These are phyloP conservation scores for Pseudotriccus pelzelni DNA, from an alignment of 2,797 vertebrate genomes.

Conservation along the genomic window DNA sequence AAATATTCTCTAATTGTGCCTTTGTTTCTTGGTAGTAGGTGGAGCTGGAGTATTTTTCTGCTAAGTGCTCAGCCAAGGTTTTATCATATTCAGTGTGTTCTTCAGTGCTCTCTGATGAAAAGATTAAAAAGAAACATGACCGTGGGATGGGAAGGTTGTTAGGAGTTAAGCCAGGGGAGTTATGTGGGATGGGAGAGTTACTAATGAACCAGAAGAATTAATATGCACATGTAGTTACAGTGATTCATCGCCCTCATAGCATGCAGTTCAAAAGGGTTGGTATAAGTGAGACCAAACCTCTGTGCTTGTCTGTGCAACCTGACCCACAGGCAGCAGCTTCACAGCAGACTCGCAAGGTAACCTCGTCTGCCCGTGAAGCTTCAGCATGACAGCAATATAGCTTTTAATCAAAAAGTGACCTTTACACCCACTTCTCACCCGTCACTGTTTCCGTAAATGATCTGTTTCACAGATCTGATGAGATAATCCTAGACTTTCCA, in stretches of 20 bases:
- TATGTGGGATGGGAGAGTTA: neutral
- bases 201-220: neutral
- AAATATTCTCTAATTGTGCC: constrained; percentile 77
- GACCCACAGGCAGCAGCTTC: neutral
- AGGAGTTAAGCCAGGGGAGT: neutral
- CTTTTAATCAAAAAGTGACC: neutral
- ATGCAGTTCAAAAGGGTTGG: rapidly evolving
- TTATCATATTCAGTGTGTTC: constrained; percentile 6
- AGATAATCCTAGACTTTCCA: neutral
- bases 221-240: neutral
- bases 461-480: neutral
- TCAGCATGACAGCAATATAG: neutral
- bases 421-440: neutral
- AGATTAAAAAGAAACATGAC: neutral
- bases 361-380: neutral
- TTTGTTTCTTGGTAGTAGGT: constrained; percentile 76
- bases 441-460: neutral
- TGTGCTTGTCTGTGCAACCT: neutral
- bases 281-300: neutral
- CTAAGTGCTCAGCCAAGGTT: constrained; percentile 80
- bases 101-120: constrained; percentile 24
- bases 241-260: neutral
- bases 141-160: neutral
- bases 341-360: neutral
- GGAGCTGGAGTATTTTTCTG: constrained; percentile 81